Percentiles rank a stretch among this genome's conserved stretches.
These are phyloP conservation scores for Esox niger DNA, from an alignment of 2,113 vertebrate species.

Conservation along the genomic window DNA sequence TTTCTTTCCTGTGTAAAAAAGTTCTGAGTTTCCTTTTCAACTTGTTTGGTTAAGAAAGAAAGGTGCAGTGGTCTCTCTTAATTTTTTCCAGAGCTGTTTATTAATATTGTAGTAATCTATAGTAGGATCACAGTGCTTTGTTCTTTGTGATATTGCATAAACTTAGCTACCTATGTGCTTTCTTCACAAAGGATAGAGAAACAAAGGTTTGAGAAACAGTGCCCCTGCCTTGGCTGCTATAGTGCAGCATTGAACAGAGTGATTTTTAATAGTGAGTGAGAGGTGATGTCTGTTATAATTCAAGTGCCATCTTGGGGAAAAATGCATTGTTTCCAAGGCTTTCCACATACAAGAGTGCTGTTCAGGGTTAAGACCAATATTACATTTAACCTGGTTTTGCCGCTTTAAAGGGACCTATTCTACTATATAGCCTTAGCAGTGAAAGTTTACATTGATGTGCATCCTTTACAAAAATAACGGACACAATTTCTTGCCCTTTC, in stretches of 20 bases:
- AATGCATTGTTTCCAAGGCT: slow-evolving; percentile 20
- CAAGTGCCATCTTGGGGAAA: slow-evolving; percentile 38
- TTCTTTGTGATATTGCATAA: slow-evolving; percentile 23
- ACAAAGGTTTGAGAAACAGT: slow-evolving; percentile 51
- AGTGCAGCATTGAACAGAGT: slow-evolving; percentile 33
- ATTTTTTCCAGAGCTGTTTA: no score
- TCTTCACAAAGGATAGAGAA: slow-evolving; percentile 28
- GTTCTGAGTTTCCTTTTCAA: no score
- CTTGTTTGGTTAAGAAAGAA: no score
- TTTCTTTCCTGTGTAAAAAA: no score
- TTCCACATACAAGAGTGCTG: not conserved
- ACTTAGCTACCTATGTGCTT: slow-evolving; percentile 35
- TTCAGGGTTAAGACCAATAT: slow-evolving; percentile 10
- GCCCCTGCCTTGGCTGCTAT: slow-evolving; percentile 60
- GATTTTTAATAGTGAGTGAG: slow-evolving; percentile 38
- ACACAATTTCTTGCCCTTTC: slow-evolving; percentile 62
- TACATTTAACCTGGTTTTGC: not conserved
- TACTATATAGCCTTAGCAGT: slow-evolving; percentile 51
- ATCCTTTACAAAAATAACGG: slow-evolving; percentile 66
- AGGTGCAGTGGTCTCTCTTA: no score
- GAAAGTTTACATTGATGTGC: slow-evolving; percentile 70
- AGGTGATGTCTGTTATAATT: slow-evolving; percentile 51
- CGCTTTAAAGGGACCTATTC: slow-evolving; percentile 24
- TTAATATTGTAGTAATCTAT: no score
- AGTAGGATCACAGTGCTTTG: slow-evolving; percentile 22